These are phyloP conservation scores for Drosophila novamexicana DNA, from an alignment of 1,140 invertebrate species.

Conservation along the genomic window DNA sequence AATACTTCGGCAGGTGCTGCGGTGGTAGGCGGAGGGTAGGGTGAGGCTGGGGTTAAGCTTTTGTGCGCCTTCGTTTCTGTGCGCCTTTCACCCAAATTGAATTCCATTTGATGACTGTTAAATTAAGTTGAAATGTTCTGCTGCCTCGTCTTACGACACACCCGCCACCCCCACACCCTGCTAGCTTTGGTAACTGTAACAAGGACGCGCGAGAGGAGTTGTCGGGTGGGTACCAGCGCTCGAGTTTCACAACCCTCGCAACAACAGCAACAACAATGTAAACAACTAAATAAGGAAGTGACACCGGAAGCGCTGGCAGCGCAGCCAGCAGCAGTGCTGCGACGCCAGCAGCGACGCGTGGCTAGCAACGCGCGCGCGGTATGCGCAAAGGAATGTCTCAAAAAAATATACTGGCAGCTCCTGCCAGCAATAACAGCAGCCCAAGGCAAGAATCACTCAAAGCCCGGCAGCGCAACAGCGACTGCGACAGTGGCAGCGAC, in stretches of 20 bases:
- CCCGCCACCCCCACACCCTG: not conserved
- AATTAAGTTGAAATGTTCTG: slow-evolving; percentile 61
- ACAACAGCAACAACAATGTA: slow-evolving; percentile 48
- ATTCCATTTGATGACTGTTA: slow-evolving; percentile 73
- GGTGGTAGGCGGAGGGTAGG: not conserved
- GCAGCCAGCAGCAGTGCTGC: slow-evolving; percentile 6
- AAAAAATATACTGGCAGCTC: slow-evolving; percentile 10
- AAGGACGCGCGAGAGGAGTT: slow-evolving; percentile 45
- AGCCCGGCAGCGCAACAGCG: slow-evolving; percentile 2
- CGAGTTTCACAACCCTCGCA: slow-evolving; percentile 45
- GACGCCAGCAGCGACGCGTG: slow-evolving; percentile 45
- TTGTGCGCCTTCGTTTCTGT: slow-evolving; percentile 23
- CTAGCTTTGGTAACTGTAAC: slow-evolving; percentile 32
- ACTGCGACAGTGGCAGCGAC: slow-evolving; percentile 3
- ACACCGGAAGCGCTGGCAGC: slow-evolving; percentile 63
- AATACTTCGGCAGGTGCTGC: slow-evolving; percentile 38
- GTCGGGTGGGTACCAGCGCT: slow-evolving; percentile 17
- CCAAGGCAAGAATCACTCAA: slow-evolving; percentile 49
- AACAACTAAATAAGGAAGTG: slow-evolving; percentile 83
- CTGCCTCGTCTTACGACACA: not conserved
- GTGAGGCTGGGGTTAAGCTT: not conserved
- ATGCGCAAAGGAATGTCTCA: slow-evolving; percentile 71
- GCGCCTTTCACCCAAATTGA: slow-evolving; percentile 71
- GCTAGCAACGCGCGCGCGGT: slow-evolving; percentile 46
- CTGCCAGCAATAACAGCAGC: slow-evolving; percentile 37